A percentile compares a stretch with the other conserved stretches of the same genome.
These are phyloP conservation scores for Maniola jurtina DNA, from an alignment of 1,140 invertebrate genomes.

Conservation along the genomic window DNA sequence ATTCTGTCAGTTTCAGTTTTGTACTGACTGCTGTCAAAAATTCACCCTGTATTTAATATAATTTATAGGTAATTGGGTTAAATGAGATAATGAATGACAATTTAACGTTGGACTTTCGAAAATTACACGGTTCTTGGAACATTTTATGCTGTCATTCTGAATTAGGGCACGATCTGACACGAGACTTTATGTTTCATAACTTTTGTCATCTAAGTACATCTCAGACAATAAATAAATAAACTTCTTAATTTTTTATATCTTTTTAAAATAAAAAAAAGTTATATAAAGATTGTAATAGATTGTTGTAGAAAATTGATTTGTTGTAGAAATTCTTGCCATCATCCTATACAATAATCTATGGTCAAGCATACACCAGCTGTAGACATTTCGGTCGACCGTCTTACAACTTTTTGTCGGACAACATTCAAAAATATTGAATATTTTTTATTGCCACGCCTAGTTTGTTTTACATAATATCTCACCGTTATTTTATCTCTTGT, in stretches of 20 bases:
- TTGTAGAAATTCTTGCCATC: no score
- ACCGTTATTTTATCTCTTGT: conserved; percentile 9
- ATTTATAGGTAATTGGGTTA: conserved; percentile 66
- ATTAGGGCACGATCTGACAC: background rate
- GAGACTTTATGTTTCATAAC: no score
- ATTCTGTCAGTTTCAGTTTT: background rate
- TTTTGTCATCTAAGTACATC: no score
- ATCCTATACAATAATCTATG: no score
- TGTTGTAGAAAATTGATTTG: no score
- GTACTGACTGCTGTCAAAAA: background rate
- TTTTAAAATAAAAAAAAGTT: no score
- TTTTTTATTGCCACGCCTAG: conserved; percentile 12
- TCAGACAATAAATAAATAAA: no score
- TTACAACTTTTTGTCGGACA: background rate
- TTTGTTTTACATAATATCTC: conserved; percentile 16
- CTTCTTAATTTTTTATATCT: no score
- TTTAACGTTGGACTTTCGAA: conserved; percentile 6
- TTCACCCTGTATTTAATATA: conserved; percentile 25
- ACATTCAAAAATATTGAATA: background rate
- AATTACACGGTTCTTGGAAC: background rate
- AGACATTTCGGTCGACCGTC: background rate
- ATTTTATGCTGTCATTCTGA: background rate
- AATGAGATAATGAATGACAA: conserved; percentile 20
- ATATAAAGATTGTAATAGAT: no score
- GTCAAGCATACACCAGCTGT: no score